phyloP scores from a whole-genome alignment of 2,797 vertebrate genomes.

The Garrulus glandarius region DNA sequence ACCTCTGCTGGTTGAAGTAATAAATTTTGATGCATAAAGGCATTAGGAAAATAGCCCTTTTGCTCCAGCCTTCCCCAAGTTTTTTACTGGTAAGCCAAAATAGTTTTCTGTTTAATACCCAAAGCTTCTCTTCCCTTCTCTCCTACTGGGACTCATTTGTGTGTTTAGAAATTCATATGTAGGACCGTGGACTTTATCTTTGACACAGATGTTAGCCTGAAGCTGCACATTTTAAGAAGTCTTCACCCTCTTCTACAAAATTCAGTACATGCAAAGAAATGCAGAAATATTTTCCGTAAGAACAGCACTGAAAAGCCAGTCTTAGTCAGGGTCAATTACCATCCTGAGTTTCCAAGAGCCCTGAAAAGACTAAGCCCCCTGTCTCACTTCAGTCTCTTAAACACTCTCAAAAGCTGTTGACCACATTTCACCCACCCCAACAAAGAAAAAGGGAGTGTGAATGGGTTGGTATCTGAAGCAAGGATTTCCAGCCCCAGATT shows the following conservation, averaged over 20 bases:
- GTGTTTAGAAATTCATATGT: not conserved
- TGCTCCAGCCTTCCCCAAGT: not conserved
- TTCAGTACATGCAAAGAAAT: not conserved
- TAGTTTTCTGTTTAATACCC: not conserved
- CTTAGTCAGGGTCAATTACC: not conserved
- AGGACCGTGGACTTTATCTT: not conserved
- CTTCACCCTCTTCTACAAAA: not conserved
- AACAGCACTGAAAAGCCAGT: not conserved
- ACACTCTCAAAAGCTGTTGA: not conserved
- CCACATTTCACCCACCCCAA: rapidly evolving
- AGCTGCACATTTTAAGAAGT: not conserved
- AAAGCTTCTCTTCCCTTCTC: not conserved
- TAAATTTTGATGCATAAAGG: not conserved
- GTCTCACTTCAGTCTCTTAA: not conserved
- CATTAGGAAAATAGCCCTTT: not conserved
- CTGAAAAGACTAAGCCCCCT: not conserved
- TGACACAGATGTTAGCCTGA: not conserved
- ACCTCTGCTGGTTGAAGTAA: not conserved
- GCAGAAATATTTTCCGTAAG: not conserved
- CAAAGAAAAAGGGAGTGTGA: rapidly evolving
- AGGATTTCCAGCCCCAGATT: not conserved
- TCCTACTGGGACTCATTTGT: rapidly evolving
- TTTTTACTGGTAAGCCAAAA: not conserved
- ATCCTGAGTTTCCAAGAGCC: not conserved
- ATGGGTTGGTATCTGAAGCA: not conserved